Evolutionary conservation across 2,797 vertebrate genomes (phyloP).

Genomic region (Sebastes wilsoni): DNA sequence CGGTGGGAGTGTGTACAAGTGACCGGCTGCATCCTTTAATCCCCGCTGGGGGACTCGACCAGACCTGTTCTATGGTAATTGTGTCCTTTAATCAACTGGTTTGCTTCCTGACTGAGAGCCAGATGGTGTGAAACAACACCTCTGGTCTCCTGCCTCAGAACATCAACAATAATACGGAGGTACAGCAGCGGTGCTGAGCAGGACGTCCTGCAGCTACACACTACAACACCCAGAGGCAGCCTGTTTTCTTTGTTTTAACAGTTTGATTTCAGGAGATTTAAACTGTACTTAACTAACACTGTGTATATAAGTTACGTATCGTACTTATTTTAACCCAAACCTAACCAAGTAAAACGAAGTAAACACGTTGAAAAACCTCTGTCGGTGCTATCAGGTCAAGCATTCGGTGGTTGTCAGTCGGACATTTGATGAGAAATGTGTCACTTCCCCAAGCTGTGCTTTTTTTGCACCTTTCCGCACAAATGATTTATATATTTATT

Average conservation of each 20-base stretch:
- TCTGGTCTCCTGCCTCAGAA: slow-evolving; percentile 13
- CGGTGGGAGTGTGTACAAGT: background rate
- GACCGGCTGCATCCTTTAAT: slow-evolving; percentile 28
- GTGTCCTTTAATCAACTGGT: slow-evolving; percentile 53
- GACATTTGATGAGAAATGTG: too few relatives aligned
- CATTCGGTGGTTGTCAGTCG: too few relatives aligned
- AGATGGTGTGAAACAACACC: slow-evolving; percentile 48
- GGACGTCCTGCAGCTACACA: slow-evolving; percentile 14
- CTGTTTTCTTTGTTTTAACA: background rate
- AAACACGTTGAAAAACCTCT: background rate
- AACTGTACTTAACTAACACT: background rate
- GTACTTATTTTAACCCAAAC: too few relatives aligned
- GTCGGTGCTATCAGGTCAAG: background rate
- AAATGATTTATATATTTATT: background rate
- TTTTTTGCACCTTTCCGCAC: background rate
- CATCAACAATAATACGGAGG: background rate
- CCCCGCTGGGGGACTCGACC: slow-evolving; percentile 25
- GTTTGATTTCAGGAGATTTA: background rate
- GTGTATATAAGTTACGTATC: too few relatives aligned
- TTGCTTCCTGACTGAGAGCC: slow-evolving; percentile 34
- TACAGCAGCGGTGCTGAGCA: background rate
- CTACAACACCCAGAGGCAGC: background rate
- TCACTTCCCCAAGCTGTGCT: background rate
- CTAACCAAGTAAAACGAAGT: rapidly evolving
- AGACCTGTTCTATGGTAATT: slow-evolving; percentile 37